A percentile compares a stretch with the other conserved stretches of the same genome.
Evolutionary conservation across 2,113 vertebrate species (phyloP).

Genomic region (Edolisoma coerulescens): DNA sequence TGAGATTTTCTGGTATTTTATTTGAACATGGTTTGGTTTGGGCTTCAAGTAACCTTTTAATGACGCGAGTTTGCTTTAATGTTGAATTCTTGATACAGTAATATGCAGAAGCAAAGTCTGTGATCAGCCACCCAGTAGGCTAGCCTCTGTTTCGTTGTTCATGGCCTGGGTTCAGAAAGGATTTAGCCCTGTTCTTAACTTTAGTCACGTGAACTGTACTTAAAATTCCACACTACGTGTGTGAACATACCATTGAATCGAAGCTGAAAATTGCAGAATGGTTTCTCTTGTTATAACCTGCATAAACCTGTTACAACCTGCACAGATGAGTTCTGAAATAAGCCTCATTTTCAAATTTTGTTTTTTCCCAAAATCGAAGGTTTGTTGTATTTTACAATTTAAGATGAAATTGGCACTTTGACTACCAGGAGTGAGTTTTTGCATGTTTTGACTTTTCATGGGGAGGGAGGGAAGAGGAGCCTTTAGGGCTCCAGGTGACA

Average conservation of each 20-base stretch:
- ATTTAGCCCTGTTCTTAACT: neutral
- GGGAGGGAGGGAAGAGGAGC: neutral
- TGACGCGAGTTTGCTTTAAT: neutral
- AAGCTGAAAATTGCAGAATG: neutral
- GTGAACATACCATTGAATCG: neutral
- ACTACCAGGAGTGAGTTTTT: neutral
- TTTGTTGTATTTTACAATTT: neutral
- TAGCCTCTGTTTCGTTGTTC: neutral
- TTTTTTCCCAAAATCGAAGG: neutral
- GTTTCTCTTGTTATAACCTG: neutral
- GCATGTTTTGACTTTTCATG: neutral
- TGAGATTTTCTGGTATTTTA: neutral
- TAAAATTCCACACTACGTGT: neutral
- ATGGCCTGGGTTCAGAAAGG: neutral
- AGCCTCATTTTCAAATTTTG: neutral
- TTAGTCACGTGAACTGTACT: neutral
- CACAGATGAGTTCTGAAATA: neutral
- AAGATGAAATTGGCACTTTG: neutral
- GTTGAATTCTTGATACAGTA: neutral
- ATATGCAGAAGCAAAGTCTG: neutral
- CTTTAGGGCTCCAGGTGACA: neutral
- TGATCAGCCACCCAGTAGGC: neutral
- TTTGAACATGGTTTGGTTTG: neutral
- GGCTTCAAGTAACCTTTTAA: neutral
- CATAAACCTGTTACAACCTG: neutral